Conservation (phyloP, 2,113 vertebrate genomes). For the Vidua chalybeata region DNA sequence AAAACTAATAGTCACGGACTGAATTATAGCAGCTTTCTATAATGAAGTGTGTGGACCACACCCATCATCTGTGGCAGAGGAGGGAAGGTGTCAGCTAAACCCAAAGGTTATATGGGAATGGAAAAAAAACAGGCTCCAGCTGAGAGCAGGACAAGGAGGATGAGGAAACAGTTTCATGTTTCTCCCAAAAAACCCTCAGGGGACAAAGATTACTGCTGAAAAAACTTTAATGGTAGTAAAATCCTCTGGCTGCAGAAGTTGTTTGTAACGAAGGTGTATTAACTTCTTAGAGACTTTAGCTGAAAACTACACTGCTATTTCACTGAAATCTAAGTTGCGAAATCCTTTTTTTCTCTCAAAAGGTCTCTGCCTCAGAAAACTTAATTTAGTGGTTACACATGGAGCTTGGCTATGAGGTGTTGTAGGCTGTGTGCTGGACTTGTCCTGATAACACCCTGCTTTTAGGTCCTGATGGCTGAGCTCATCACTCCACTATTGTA, state of each 20-base stretch:
- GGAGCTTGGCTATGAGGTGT: background rate
- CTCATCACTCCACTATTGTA: background rate
- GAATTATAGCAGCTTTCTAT: slow-evolving; percentile 20
- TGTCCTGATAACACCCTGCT: background rate
- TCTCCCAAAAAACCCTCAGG: slow-evolving; percentile 41
- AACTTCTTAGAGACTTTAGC: background rate
- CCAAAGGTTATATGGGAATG: slow-evolving; percentile 24
- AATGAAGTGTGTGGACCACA: slow-evolving; percentile 49
- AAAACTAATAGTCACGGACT: background rate
- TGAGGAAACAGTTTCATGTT: slow-evolving; percentile 57
- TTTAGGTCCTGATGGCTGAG: background rate
- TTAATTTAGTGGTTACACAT: background rate
- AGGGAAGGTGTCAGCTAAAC: slow-evolving; percentile 38
- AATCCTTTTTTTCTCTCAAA: background rate
- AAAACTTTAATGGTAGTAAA: slow-evolving; percentile 54
- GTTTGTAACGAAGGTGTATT: slow-evolving; percentile 32
- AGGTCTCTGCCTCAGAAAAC: background rate
- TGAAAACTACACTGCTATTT: background rate
- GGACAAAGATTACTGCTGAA: slow-evolving; percentile 39
- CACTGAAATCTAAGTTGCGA: background rate
- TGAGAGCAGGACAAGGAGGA: slow-evolving; percentile 25
- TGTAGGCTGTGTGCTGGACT: background rate
- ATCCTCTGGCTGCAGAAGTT: slow-evolving; percentile 45
- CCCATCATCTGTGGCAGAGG: slow-evolving; percentile 44
- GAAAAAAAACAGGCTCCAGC: slow-evolving; percentile 55